Conservation (phyloP, 2,888 invertebrate genomes). For the Synanthedon andrenaeformis region DNA sequence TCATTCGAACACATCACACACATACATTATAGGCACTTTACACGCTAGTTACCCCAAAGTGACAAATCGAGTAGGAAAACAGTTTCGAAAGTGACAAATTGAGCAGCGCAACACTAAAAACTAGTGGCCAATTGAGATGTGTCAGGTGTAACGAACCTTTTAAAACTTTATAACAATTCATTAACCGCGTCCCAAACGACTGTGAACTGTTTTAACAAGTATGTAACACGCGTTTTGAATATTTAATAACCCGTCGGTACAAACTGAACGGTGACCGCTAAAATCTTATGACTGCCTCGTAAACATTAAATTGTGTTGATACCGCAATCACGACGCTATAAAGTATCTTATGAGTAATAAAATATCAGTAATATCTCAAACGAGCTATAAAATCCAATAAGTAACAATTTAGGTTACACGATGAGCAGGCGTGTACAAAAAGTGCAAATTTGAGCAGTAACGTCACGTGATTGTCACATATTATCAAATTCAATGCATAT, state of each 20-base stretch:
- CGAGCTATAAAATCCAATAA: conserved; percentile 5
- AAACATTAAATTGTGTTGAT: conserved; percentile 14
- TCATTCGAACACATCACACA: conserved; percentile 9
- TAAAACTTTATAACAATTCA: conserved; percentile 20
- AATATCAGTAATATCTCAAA: conserved; percentile 17
- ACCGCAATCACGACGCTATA: conserved; percentile 13
- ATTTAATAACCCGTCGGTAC: conserved; percentile 41
- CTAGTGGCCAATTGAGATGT: conserved; percentile 27
- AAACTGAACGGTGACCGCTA: conserved; percentile 22
- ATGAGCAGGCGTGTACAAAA: too few species aligned
- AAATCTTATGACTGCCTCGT: conserved; percentile 18
- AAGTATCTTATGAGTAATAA: conserved; percentile 20
- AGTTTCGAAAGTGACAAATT: not conserved
- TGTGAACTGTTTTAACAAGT: conserved; percentile 49
- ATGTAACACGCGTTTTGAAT: conserved; percentile 45
- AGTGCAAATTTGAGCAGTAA: too few species aligned
- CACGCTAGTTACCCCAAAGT: conserved; percentile 5
- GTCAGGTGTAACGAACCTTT: conserved; percentile 13
- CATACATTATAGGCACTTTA: conserved; percentile 14
- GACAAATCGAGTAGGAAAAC: conserved; percentile 4
- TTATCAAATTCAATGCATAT: too few species aligned
- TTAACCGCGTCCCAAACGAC: conserved; percentile 32
- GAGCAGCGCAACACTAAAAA: conserved; percentile 9
- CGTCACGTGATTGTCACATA: too few species aligned
- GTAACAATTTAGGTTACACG: too few species aligned